Evolutionary conservation across 2,888 invertebrate species (phyloP).

Genomic region (Escarpia spicata): DNA sequence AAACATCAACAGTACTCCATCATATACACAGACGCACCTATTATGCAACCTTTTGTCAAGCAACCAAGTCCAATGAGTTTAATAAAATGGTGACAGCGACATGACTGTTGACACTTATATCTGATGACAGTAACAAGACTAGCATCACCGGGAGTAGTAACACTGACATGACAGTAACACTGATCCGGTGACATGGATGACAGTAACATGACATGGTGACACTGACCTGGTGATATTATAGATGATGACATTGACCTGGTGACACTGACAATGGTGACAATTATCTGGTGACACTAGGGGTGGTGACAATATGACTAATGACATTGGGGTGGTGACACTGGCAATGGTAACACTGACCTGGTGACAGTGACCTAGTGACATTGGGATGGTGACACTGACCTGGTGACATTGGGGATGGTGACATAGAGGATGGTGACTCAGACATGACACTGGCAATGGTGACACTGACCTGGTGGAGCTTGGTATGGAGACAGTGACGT

Average conservation of each 20-base stretch:
- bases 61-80: no score
- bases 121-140: no score
- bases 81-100: no score
- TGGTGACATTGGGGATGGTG: background rate
- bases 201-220: background rate
- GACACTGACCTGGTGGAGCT: background rate
- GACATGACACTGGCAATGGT: background rate
- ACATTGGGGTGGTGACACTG: background rate
- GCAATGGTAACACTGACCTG: background rate
- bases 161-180: no score
- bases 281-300: background rate
- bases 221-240: constrained; percentile 43
- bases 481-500: background rate
- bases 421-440: background rate
- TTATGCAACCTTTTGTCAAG: no score
- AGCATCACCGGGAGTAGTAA: no score
- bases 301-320: background rate
- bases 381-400: background rate
- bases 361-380: background rate
- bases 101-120: no score
- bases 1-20: no score
- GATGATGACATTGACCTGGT: constrained; percentile 37
- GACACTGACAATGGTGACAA: background rate
- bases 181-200: no score
- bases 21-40: no score